phyloP scores from a whole-genome alignment of 2,888 invertebrate genomes.

The Shargacucullia verbasci region DNA sequence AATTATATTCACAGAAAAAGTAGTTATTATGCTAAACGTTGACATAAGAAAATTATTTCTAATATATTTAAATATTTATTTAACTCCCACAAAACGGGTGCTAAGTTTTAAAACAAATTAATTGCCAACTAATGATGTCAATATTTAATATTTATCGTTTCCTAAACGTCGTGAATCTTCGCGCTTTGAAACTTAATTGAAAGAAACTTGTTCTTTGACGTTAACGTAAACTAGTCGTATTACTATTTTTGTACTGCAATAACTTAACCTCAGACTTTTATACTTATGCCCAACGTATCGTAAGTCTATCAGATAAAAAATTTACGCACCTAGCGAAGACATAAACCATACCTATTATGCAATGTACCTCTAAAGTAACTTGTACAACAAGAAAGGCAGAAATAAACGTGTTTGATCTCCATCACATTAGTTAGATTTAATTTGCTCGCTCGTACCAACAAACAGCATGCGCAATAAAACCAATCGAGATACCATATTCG shows the following conservation, averaged over 20 bases:
- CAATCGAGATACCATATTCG: slow-evolving; percentile 68
- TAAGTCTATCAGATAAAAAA: slow-evolving; percentile 7
- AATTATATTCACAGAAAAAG: slow-evolving; percentile 24
- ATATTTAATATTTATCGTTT: slow-evolving; percentile 25
- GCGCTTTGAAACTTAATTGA: slow-evolving; percentile 13
- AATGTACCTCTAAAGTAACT: slow-evolving; percentile 5
- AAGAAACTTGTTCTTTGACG: slow-evolving; percentile 20
- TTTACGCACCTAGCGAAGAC: slow-evolving; percentile 3
- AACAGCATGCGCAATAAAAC: slow-evolving; percentile 54
- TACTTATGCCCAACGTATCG: too few species aligned
- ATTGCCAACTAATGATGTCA: slow-evolving; percentile 1
- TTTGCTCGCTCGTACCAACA: slow-evolving; percentile 27
- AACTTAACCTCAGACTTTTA: slow-evolving; percentile 4
- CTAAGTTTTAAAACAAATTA: slow-evolving; percentile 11
- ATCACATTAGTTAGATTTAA: slow-evolving; percentile 49
- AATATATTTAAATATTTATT: slow-evolving; percentile 1
- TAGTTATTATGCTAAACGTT: slow-evolving; percentile 27
- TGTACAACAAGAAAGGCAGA: slow-evolving; percentile 19
- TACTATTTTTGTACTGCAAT: slow-evolving; percentile 26
- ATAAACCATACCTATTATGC: neutral
- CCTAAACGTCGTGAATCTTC: too few species aligned
- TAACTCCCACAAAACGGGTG: slow-evolving; percentile 16
- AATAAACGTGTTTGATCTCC: slow-evolving; percentile 33
- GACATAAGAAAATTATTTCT: slow-evolving; percentile 14
- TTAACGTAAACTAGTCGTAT: slow-evolving; percentile 26